These are phyloP conservation scores for Ips typographus DNA, from an alignment of 1,140 invertebrate genomes.

Conservation along the genomic window DNA sequence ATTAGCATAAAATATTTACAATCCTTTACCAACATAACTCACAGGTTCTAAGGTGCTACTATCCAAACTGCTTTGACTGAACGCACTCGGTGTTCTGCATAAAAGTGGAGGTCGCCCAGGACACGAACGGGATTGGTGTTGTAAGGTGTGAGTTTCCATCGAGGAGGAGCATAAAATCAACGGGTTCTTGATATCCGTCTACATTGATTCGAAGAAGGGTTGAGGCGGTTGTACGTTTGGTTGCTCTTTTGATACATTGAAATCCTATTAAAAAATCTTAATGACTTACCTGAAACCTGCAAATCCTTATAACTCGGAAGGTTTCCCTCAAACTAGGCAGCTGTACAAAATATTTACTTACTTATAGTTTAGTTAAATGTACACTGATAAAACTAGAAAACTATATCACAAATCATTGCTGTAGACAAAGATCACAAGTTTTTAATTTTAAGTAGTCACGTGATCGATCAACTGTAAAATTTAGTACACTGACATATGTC, in stretches of 20 bases:
- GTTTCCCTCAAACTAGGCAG: background rate
- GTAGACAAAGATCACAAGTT: too few species aligned
- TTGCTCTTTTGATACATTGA: conserved; percentile 65
- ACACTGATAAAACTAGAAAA: too few species aligned
- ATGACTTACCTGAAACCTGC: too few species aligned
- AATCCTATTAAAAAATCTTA: conserved; percentile 66
- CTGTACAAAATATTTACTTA: too few species aligned
- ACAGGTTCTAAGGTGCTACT: conserved; percentile 68
- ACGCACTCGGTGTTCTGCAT: conserved; percentile 71
- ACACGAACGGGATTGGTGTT: conserved; percentile 59
- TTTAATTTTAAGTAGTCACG: too few species aligned
- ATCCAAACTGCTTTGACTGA: conserved; percentile 78
- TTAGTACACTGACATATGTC: too few species aligned
- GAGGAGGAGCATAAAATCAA: conserved; percentile 53
- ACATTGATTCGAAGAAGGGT: conserved; percentile 45
- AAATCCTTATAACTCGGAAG: too few species aligned
- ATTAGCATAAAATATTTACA: background rate
- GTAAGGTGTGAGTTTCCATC: conserved; percentile 42
- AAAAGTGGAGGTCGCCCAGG: conserved; percentile 55
- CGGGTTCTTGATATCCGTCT: conserved; percentile 55
- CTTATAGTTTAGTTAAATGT: too few species aligned
- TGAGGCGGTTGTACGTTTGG: conserved; percentile 59
- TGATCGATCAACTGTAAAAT: too few species aligned
- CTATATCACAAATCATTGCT: too few species aligned
- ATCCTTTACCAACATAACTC: conserved; percentile 29